These are phyloP conservation scores for Lepeophtheirus salmonis DNA, from an alignment of 1,140 invertebrate genomes.

Conservation along the genomic window DNA sequence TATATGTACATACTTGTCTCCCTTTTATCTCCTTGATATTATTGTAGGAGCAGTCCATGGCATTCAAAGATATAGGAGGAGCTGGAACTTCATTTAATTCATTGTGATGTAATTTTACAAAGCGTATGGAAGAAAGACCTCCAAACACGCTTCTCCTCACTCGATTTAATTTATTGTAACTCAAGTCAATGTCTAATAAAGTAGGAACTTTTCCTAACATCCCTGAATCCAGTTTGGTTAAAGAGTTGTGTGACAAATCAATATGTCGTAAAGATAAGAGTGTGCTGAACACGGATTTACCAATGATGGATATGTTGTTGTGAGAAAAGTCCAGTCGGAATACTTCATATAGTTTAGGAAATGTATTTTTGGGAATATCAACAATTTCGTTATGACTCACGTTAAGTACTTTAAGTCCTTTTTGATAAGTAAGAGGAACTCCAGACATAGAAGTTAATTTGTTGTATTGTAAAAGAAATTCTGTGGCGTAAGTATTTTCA, in stretches of 20 bases:
- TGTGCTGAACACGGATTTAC: constrained; percentile 58
- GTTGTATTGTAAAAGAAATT: constrained; percentile 56
- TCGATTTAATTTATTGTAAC: constrained; percentile 47
- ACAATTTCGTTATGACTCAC: constrained; percentile 55
- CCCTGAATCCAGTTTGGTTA: constrained; percentile 51
- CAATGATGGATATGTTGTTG: constrained; percentile 56
- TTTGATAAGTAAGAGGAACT: constrained; percentile 58
- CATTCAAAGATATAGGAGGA: constrained; percentile 47
- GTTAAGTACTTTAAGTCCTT: constrained; percentile 58
- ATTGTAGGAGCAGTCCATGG: constrained; percentile 49
- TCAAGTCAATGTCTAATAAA: constrained; percentile 53
- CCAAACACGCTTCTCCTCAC: constrained; percentile 48
- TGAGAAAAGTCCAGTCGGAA: constrained; percentile 70
- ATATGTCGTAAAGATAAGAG: constrained; percentile 50
- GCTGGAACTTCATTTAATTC: constrained; percentile 47
- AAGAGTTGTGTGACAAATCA: constrained; percentile 41
- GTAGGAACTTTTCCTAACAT: constrained; percentile 67
- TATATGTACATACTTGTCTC: too few species aligned
- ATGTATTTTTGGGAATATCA: constrained; percentile 52
- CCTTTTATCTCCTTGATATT: constrained; percentile 40
- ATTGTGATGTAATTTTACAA: constrained; percentile 44
- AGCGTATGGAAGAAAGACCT: constrained; percentile 41
- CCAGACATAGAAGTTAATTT: constrained; percentile 50
- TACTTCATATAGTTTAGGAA: constrained; percentile 74
- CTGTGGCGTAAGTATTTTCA: constrained; percentile 52